These are phyloP conservation scores for Drosophila helvetica DNA, from an alignment of 2,888 invertebrate species.

Conservation along the genomic window DNA sequence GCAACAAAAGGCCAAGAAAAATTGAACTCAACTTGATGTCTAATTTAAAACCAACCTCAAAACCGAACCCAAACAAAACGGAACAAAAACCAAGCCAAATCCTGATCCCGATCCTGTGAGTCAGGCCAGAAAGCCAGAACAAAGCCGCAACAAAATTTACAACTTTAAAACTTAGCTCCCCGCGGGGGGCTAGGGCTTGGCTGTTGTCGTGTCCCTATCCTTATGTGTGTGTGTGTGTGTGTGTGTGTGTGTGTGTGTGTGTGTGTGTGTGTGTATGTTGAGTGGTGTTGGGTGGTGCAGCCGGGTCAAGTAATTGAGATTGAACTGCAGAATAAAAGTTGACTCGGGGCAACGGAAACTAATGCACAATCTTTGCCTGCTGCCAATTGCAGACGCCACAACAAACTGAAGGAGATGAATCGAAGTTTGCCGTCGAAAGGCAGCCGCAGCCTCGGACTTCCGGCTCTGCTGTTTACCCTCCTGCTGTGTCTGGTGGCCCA, in stretches of 20 bases:
- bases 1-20: conserved; percentile 59
- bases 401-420: conserved; percentile 58
- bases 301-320: conserved; percentile 65
- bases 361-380: conserved; percentile 48
- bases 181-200: no score
- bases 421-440: conserved; percentile 38
- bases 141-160: conserved; percentile 70
- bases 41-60: conserved; percentile 69
- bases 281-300: neutral
- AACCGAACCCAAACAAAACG: conserved; percentile 31
- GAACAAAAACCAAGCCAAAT: conserved; percentile 41
- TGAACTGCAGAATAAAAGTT: conserved; percentile 61
- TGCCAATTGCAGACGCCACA: conserved; percentile 56
- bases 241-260: conserved; percentile 5
- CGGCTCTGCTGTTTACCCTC: conserved; percentile 54
- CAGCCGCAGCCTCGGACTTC: conserved; percentile 45
- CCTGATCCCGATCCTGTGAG: conserved; percentile 9
- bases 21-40: conserved; percentile 66
- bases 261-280: conserved; percentile 2
- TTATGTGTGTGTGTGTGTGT: conserved; percentile 12
- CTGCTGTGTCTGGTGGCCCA: conserved; percentile 44
- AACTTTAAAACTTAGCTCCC: conserved; percentile 63
- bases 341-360: conserved; percentile 40
- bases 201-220: conserved; percentile 4
- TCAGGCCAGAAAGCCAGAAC: conserved; percentile 42